phyloP scores from a whole-genome alignment of 1,140 invertebrate species.

The Leptinotarsa lineolata region DNA sequence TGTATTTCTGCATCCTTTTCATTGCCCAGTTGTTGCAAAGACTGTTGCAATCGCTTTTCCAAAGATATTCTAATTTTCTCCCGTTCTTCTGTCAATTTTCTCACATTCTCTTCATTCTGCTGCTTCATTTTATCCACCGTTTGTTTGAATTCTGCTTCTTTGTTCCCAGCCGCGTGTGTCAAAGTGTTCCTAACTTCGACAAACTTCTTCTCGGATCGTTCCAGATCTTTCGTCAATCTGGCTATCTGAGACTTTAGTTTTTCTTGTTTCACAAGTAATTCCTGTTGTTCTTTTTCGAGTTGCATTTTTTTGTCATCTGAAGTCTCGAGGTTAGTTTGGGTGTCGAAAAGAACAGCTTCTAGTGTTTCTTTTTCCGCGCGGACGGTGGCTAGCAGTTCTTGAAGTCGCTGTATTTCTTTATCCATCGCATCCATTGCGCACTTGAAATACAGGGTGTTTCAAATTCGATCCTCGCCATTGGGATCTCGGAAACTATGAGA shows the following conservation, averaged over 20 bases:
- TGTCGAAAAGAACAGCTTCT: constrained; percentile 80
- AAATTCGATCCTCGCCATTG: no score
- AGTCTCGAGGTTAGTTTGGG: constrained; percentile 76
- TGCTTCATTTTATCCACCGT: constrained; percentile 72
- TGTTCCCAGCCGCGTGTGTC: constrained; percentile 70
- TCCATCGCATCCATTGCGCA: constrained; percentile 75
- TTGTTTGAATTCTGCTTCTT: constrained; percentile 78
- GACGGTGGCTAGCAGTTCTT: constrained; percentile 74
- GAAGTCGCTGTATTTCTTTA: constrained; percentile 76
- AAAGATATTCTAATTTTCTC: constrained; percentile 71
- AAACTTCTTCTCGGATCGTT: constrained; percentile 72
- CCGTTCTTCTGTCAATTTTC: constrained; percentile 79
- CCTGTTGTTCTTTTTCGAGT: constrained; percentile 76
- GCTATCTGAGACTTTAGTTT: constrained; percentile 71
- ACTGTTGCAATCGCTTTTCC: constrained; percentile 76
- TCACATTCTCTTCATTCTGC: constrained; percentile 72
- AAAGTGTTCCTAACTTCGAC: constrained; percentile 74
- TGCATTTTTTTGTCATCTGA: constrained; percentile 71
- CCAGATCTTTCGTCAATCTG: constrained; percentile 74
- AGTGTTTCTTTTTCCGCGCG: constrained; percentile 80
- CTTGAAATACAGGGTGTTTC: constrained; percentile 51
- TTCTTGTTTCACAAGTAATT: constrained; percentile 75
- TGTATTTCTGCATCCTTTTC: constrained; percentile 79
- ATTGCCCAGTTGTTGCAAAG: constrained; percentile 68
- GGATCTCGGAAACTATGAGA: no score